phyloP scores from a whole-genome alignment of 2,888 invertebrate species.

The Drosophila birchii region DNA sequence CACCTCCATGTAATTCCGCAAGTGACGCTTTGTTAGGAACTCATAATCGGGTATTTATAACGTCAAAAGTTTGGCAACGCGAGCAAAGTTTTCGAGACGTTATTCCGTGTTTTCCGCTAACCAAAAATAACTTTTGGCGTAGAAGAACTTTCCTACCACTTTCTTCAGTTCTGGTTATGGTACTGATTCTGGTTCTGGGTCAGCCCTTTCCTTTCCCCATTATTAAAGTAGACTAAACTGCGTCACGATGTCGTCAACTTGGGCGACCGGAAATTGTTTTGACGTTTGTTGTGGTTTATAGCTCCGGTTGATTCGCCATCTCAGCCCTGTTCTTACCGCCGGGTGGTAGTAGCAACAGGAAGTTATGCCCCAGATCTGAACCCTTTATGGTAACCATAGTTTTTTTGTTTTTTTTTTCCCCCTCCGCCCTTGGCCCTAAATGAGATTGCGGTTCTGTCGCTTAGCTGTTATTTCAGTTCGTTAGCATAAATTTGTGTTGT shows the following conservation, averaged over 20 bases:
- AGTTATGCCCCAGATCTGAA: conserved; percentile 8
- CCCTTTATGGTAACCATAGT: conserved; percentile 10
- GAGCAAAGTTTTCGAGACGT: conserved; percentile 11
- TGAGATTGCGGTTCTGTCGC: conserved; percentile 37
- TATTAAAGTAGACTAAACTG: conserved; percentile 23
- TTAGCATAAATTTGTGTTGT: conserved; percentile 45
- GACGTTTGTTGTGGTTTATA: conserved; percentile 72
- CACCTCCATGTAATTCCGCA: not conserved
- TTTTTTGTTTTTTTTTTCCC: conserved; percentile 22
- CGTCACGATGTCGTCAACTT: conserved; percentile 47
- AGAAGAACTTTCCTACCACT: conserved; percentile 12
- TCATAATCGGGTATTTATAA: conserved; percentile 21
- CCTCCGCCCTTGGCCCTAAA: conserved; percentile 35
- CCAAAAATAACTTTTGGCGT: conserved; percentile 16
- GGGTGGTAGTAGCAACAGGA: conserved; percentile 10
- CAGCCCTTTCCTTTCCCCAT: not conserved
- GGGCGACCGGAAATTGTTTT: conserved; percentile 65
- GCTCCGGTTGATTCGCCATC: conserved; percentile 50
- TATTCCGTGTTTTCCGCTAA: conserved; percentile 4
- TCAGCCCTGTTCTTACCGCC: conserved; percentile 4
- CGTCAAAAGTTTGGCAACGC: conserved; percentile 13
- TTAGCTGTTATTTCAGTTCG: conserved; percentile 48
- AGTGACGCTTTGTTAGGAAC: not conserved
- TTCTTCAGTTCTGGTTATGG: not conserved
- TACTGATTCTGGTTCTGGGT: not conserved